Evolutionary conservation across 1,140 invertebrate genomes (phyloP).

Genomic region (Eumaeus atala): DNA sequence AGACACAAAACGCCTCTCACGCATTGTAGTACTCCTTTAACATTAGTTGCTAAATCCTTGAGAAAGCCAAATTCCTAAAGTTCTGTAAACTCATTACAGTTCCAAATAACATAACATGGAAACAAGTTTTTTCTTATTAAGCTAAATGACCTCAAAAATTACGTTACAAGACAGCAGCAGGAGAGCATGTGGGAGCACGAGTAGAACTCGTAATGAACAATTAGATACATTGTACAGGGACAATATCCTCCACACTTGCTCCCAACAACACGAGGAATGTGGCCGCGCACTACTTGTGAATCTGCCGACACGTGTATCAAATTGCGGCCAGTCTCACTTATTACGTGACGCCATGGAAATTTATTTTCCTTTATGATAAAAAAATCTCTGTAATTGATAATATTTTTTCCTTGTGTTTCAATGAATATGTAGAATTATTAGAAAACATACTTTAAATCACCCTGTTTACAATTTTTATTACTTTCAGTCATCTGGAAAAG

Average conservation of each 20-base stretch:
- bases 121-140: conserved; percentile 2
- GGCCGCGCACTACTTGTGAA: background rate
- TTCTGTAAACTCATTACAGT: background rate
- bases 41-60: too few relatives aligned
- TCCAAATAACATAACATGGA: conserved; percentile 6
- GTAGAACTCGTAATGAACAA: background rate
- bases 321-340: conserved; percentile 25
- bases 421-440: too few relatives aligned
- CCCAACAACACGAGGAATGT: background rate
- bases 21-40: too few relatives aligned
- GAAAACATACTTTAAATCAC: too few relatives aligned
- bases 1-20: too few relatives aligned
- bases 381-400: too few relatives aligned
- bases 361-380: too few relatives aligned
- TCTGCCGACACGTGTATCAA: conserved; percentile 28
- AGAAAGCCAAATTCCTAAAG: background rate
- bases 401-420: too few relatives aligned
- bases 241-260: background rate
- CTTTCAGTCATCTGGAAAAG: too few relatives aligned
- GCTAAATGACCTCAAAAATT: background rate
- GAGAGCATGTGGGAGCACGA: background rate
- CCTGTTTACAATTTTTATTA: too few relatives aligned
- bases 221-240: conserved; percentile 5
- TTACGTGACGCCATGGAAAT: background rate
- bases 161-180: background rate